Conservation (phyloP, 1,140 invertebrate genomes). For the Chlorops oryzae region DNA sequence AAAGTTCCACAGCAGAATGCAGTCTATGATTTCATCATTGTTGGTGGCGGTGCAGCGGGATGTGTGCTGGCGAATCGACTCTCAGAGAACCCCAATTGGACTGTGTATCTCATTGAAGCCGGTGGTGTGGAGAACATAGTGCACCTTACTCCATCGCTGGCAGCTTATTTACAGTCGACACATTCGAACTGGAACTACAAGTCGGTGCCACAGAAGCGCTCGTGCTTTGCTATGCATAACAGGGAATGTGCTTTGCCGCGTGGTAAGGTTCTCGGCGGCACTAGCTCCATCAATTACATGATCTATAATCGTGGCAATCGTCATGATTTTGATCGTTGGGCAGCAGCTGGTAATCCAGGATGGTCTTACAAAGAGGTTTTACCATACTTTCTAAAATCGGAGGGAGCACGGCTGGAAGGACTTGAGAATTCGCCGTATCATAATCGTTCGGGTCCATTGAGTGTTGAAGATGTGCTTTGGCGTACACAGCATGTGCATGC, state of each 20-base stretch:
- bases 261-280: constrained; percentile 62
- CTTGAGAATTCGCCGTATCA: constrained; percentile 50
- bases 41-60: constrained; percentile 76
- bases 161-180: constrained; percentile 51
- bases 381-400: constrained; percentile 58
- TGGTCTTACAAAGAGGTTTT: constrained; percentile 65
- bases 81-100: constrained; percentile 46
- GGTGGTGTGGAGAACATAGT: constrained; percentile 61
- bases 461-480: constrained; percentile 50
- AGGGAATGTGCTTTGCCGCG: constrained; percentile 53
- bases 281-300: constrained; percentile 74
- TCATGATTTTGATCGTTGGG: constrained; percentile 67
- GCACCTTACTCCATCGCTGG: constrained; percentile 58
- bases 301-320: constrained; percentile 72
- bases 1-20: constrained; percentile 26
- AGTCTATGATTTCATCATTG: constrained; percentile 73
- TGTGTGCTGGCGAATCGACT: constrained; percentile 74
- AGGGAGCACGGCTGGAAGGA: constrained; percentile 51
- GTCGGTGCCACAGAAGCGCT: constrained; percentile 56
- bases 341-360: constrained; percentile 57
- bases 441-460: constrained; percentile 49
- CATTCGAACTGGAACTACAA: constrained; percentile 61
- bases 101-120: constrained; percentile 56
- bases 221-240: constrained; percentile 51
- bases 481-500: constrained; percentile 51